These are phyloP conservation scores for Varanus komodoensis DNA, from an alignment of 2,113 vertebrate species.

Conservation along the genomic window DNA sequence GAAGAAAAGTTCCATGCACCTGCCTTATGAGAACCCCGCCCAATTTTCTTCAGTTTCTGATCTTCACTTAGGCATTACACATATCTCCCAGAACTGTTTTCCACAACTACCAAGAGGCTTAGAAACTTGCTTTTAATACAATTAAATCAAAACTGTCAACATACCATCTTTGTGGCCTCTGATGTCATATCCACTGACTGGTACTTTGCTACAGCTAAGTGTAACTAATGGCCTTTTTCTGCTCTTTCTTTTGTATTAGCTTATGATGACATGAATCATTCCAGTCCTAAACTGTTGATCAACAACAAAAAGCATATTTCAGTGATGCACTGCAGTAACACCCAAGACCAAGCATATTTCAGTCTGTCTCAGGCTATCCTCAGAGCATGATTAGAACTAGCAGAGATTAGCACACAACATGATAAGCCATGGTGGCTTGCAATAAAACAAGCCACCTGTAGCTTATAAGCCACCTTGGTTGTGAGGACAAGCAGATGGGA, in stretches of 20 bases:
- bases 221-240: slow-evolving; percentile 7
- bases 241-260: background rate
- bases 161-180: background rate
- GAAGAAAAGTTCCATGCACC: background rate
- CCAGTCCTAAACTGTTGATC: slow-evolving; percentile 8
- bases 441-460: too few relatives aligned
- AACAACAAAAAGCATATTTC: slow-evolving; percentile 8
- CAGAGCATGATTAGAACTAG: too few relatives aligned
- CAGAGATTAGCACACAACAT: too few relatives aligned
- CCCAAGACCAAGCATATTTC: too few relatives aligned
- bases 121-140: background rate
- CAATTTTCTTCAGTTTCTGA: background rate
- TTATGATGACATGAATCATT: background rate
- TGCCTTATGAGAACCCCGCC: background rate
- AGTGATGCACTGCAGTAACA: background rate
- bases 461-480: background rate
- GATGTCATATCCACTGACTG: background rate
- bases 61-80: background rate
- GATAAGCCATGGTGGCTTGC: too few relatives aligned
- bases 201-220: background rate
- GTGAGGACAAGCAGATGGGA: background rate
- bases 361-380: too few relatives aligned
- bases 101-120: background rate
- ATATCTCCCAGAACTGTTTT: background rate
- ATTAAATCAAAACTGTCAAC: background rate